A percentile compares a stretch with the other conserved stretches of the same genome.
Conservation (phyloP, 1,140 invertebrate species). For the Euura saliciscinereae region DNA sequence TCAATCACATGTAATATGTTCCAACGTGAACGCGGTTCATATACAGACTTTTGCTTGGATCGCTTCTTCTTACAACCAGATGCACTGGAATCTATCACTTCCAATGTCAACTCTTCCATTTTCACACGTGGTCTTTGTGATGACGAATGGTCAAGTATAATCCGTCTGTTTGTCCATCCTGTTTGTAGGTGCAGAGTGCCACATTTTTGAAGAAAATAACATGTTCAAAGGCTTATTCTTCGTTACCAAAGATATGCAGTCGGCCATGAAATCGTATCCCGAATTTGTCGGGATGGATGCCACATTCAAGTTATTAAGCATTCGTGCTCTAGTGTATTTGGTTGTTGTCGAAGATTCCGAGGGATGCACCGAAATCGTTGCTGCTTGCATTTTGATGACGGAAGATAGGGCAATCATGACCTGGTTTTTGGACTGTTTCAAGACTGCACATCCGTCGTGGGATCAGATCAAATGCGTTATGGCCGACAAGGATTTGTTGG, state of each 20-base stretch:
- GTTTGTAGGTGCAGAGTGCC: conserved; percentile 8
- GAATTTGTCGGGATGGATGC: conserved; percentile 11
- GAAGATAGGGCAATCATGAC: conserved; percentile 17
- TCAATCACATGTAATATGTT: no score
- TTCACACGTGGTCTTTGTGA: no score
- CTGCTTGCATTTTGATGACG: conserved; percentile 12
- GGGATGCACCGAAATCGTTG: neutral
- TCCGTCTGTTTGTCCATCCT: no score
- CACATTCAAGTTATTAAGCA: neutral
- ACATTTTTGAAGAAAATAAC: conserved; percentile 5
- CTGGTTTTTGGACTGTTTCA: conserved; percentile 22
- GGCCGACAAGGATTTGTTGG: conserved; percentile 11
- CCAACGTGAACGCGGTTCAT: no score
- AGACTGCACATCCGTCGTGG: conserved; percentile 13
- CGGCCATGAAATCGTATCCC: conserved; percentile 10
- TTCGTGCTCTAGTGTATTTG: conserved; percentile 17
- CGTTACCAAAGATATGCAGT: conserved; percentile 9
- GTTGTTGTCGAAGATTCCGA: conserved; percentile 22
- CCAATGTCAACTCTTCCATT: no score
- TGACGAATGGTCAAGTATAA: no score
- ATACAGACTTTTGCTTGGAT: no score
- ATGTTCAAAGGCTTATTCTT: conserved; percentile 17
- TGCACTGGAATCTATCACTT: no score
- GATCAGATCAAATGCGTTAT: conserved; percentile 18
- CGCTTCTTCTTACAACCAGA: no score